Conservation (phyloP, 2,888 invertebrate species). For the Microplitis deprimator region DNA sequence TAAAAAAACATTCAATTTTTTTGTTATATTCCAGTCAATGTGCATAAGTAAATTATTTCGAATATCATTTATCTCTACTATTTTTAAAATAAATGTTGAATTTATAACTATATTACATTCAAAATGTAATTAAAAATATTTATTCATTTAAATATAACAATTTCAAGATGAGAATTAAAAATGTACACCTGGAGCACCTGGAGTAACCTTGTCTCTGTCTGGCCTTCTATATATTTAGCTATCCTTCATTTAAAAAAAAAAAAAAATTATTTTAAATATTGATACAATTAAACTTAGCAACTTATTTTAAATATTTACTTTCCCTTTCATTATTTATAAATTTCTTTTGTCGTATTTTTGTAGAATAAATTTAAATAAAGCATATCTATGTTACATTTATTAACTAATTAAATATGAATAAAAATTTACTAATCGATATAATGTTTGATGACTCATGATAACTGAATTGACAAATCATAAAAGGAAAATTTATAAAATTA, state of each 20-base stretch:
- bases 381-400: background rate
- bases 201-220: background rate
- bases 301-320: too few relatives aligned
- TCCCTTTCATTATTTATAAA: background rate
- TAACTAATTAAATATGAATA: background rate
- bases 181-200: background rate
- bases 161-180: background rate
- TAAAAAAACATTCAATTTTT: too few relatives aligned
- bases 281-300: too few relatives aligned
- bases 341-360: too few relatives aligned
- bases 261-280: background rate
- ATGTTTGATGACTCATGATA: background rate
- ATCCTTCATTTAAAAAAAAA: background rate
- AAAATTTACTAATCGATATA: background rate
- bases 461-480: background rate
- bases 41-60: too few relatives aligned
- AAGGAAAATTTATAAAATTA: background rate
- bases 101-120: too few relatives aligned
- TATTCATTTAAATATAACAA: background rate
- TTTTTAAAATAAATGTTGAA: too few relatives aligned
- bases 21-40: too few relatives aligned
- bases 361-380: background rate
- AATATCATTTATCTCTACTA: too few relatives aligned
- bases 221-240: background rate
- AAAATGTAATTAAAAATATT: background rate